Conservation (phyloP, 2,113 vertebrate genomes). For the Phrynosoma blainvillii region DNA sequence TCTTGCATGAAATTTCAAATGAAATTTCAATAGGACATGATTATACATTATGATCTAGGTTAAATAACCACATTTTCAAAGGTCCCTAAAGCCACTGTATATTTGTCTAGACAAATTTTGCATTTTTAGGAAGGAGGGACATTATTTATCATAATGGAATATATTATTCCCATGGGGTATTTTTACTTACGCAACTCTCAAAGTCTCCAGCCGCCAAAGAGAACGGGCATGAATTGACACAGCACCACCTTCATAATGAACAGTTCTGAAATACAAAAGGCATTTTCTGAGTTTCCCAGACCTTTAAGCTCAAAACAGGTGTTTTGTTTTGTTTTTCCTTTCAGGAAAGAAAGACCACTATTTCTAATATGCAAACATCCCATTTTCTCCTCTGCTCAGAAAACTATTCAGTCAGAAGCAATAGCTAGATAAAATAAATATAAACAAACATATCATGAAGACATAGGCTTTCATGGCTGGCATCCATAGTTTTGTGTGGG, state of each 20-base stretch:
- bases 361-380: background rate
- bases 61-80: background rate
- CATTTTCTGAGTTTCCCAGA: background rate
- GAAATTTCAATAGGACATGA: background rate
- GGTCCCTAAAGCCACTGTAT: background rate
- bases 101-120: background rate
- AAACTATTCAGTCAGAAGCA: background rate
- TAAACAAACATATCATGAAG: no score
- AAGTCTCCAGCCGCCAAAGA: slow-evolving; percentile 94
- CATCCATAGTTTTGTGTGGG: no score
- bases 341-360: background rate
- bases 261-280: slow-evolving; percentile 80
- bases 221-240: slow-evolving; percentile 94
- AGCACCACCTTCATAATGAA: slow-evolving; percentile 95
- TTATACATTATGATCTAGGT: background rate
- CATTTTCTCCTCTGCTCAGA: background rate
- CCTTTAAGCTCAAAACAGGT: background rate
- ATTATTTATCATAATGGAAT: background rate
- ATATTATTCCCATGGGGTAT: background rate
- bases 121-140: background rate
- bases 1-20: background rate
- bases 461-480: no score
- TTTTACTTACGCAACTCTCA: slow-evolving; percentile 93
- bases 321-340: background rate
- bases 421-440: background rate